phyloP scores from a whole-genome alignment of 2,113 vertebrate genomes.

The Melanostigma gelatinosum region DNA sequence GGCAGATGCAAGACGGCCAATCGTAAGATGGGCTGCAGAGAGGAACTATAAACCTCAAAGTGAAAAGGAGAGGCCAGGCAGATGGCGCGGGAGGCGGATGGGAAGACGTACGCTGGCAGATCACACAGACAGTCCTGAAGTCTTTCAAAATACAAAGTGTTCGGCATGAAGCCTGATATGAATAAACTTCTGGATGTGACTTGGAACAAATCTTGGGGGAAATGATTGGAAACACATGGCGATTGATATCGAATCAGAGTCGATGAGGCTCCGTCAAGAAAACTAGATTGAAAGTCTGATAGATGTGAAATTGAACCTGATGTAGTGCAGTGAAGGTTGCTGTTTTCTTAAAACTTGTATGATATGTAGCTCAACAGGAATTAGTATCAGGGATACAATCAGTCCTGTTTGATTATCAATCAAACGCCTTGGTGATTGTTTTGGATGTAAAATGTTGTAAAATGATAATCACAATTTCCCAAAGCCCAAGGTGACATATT shows the following conservation, averaged over 20 bases:
- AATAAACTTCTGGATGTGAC: slow-evolving; percentile 24
- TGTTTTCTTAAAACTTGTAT: not conserved
- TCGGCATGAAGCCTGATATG: slow-evolving; percentile 16
- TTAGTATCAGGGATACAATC: too few relatives aligned
- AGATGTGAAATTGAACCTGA: not conserved
- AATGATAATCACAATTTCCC: not conserved
- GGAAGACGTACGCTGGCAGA: slow-evolving; percentile 55
- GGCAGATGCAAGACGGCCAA: slow-evolving; percentile 51
- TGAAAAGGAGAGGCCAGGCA: slow-evolving; percentile 56
- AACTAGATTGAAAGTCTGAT: not conserved
- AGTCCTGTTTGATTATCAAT: not conserved
- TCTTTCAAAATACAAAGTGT: slow-evolving; percentile 34
- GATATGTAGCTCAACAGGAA: not conserved
- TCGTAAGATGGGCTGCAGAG: slow-evolving; percentile 47
- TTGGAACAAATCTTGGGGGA: slow-evolving; percentile 5
- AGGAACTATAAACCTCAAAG: slow-evolving; percentile 49
- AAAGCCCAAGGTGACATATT: not conserved
- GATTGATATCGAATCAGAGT: not conserved
- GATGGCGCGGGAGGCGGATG: slow-evolving; percentile 61
- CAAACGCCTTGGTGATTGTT: not conserved
- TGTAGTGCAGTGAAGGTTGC: not conserved
- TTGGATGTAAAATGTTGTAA: not conserved
- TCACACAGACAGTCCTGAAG: slow-evolving; percentile 41
- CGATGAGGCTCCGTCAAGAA: not conserved
- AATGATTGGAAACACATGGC: not conserved